These are phyloP conservation scores for Maniola hyperantus DNA, from an alignment of 2,888 invertebrate species.

Conservation along the genomic window DNA sequence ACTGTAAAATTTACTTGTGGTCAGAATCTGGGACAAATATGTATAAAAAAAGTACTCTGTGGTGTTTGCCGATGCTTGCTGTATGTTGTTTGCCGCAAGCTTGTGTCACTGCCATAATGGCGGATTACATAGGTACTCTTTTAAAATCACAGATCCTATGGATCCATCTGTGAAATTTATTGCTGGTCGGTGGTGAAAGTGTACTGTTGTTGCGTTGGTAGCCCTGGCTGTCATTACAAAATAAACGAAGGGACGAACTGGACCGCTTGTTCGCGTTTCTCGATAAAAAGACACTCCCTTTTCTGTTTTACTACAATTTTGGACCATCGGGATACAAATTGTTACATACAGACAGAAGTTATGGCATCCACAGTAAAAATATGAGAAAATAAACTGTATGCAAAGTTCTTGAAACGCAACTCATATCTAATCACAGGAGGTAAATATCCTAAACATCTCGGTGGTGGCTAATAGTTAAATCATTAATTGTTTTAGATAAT, in stretches of 20 bases:
- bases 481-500: slow-evolving; percentile 1
- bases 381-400: slow-evolving; percentile 20
- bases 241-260: slow-evolving; percentile 26
- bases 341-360: slow-evolving; percentile 19
- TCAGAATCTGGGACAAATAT: no score
- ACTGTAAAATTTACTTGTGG: no score
- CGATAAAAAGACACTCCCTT: slow-evolving; percentile 42
- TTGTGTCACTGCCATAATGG: no score
- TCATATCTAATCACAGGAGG: slow-evolving; percentile 29
- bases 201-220: no score
- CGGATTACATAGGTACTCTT: no score
- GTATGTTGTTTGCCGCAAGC: no score
- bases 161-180: no score
- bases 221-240: slow-evolving; percentile 36
- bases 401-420: slow-evolving; percentile 20
- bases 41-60: no score
- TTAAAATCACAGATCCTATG: no score
- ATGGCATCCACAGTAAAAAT: slow-evolving; percentile 28
- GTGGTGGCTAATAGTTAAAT: neutral
- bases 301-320: slow-evolving; percentile 33
- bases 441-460: slow-evolving; percentile 25
- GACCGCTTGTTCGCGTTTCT: slow-evolving; percentile 35
- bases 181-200: no score
- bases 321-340: slow-evolving; percentile 15
- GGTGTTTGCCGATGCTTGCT: no score